Conservation (phyloP, 2,113 vertebrate genomes). For the Nanorana parkeri region DNA sequence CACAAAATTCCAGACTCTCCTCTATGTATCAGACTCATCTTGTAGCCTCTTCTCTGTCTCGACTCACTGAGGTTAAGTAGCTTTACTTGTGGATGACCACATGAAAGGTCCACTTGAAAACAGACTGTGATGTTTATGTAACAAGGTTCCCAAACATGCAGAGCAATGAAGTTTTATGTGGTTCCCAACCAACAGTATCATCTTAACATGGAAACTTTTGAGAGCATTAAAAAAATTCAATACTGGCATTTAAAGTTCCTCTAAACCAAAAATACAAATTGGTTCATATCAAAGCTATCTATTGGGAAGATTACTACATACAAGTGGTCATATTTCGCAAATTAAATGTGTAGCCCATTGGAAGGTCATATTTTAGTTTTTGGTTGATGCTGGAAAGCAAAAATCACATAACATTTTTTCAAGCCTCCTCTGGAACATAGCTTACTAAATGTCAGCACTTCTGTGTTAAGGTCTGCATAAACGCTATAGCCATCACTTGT, state of each 20-base stretch:
- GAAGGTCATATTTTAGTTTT: no score
- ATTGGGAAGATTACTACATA: neutral
- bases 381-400: no score
- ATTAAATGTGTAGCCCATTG: no score
- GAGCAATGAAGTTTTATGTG: conserved; percentile 30
- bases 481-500: no score
- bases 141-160: conserved; percentile 1
- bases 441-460: no score
- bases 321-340: no score
- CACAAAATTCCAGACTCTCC: conserved; percentile 7
- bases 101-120: conserved; percentile 36
- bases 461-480: no score
- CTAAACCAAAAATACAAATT: conserved; percentile 14
- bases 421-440: no score
- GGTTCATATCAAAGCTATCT: conserved; percentile 5
- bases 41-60: neutral
- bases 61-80: neutral
- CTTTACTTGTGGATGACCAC: conserved; percentile 35
- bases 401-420: no score
- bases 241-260: conserved; percentile 1
- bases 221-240: conserved; percentile 21
- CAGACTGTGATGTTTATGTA: conserved; percentile 4
- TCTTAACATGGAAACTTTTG: conserved; percentile 25
- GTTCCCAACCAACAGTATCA: conserved; percentile 8
- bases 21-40: neutral